Evolutionary conservation across 2,888 invertebrate species (phyloP), one percentile per base, ranked within the genome.

Genomic region (Phyllotreta cruciferae): DNA sequence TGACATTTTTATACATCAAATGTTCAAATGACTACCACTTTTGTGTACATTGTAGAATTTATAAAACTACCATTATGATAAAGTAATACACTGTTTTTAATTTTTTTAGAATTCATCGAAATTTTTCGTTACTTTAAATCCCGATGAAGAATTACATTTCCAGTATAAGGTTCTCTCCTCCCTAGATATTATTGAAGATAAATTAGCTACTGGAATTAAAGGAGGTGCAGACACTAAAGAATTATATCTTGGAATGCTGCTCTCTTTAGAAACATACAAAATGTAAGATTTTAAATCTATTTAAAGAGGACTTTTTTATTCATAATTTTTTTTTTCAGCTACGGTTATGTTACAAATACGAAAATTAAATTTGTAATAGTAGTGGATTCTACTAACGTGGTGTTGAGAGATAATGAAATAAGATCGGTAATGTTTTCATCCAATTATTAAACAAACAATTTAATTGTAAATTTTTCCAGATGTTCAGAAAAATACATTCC

Each of bases 271-370:
- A 83, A 95, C 94, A 69, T 95, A 96, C 82, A 96, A 96, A 88
- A 94, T 97, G 96, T 96, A 85, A 78, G n/a, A 61, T 35, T 55
- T 49, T 38, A 53, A 11, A 38, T 37, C 5, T 11, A 36, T 45
- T n/a, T 49, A 56, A 10, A 45, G 34, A 50, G 41, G 45, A 62
- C 47, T 70, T 14, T 62, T 41, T 53, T 49, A 44, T 39, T 35
- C 13, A 38, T 34, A 9, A 38, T 60, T 53, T 7, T 60, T 57
- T 64, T 38, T 58, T 60, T 42, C 71, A 94, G 93, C 73, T 94
- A 92, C 83, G 98, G 98, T 0, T 98, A 96, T 82, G 94, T 96
- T 6, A 97, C 97, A n/a, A 98, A 97, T 77, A 97, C 97, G 0
- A 93, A 92, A 83, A 91, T 97, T 6, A 98, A 98, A 81, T 90